Evolutionary conservation across 2,113 vertebrate genomes (phyloP).

Genomic region (Ochotona princeps): DNA sequence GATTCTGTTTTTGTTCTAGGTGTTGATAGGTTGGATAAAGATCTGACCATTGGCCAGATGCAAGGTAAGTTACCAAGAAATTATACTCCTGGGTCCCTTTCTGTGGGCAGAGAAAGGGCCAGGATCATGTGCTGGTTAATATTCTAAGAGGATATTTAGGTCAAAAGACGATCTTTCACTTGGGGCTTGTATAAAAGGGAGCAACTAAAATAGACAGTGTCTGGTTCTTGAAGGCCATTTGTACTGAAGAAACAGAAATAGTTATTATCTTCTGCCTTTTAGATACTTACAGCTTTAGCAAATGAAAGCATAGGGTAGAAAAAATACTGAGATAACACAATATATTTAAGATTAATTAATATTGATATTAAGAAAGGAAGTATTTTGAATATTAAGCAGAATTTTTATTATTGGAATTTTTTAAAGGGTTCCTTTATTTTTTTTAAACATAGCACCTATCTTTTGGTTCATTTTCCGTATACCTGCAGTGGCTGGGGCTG

Average conservation of each 20-base stretch:
- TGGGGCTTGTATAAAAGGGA: too few relatives aligned
- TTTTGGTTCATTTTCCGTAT: too few relatives aligned
- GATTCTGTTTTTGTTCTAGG: conserved; percentile 86
- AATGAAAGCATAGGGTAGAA: too few relatives aligned
- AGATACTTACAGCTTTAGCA: too few relatives aligned
- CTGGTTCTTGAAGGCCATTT: too few relatives aligned
- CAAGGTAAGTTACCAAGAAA: conserved; percentile 90
- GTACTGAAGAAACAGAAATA: too few relatives aligned
- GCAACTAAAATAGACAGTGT: too few relatives aligned
- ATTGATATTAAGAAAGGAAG: not conserved
- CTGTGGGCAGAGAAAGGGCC: not conserved
- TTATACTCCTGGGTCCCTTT: not conserved
- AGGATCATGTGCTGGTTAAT: not conserved
- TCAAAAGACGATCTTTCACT: too few relatives aligned
- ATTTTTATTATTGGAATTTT: conserved; percentile 58
- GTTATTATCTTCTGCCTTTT: too few relatives aligned
- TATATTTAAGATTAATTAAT: conserved; percentile 32
- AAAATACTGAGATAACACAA: not conserved
- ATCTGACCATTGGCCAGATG: conserved; percentile 99
- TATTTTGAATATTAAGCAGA: not conserved
- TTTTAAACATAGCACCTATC: too few relatives aligned
- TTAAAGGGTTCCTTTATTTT: too few relatives aligned
- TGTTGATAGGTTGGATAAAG: conserved; percentile 98
- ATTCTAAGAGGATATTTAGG: not conserved
- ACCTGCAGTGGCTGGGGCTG: too few relatives aligned